Percentiles rank a stretch among this genome's conserved stretches.
These are phyloP conservation scores for Ptycholaimellus sp. DNA, from an alignment of 2,888 invertebrate genomes.

Conservation along the genomic window DNA sequence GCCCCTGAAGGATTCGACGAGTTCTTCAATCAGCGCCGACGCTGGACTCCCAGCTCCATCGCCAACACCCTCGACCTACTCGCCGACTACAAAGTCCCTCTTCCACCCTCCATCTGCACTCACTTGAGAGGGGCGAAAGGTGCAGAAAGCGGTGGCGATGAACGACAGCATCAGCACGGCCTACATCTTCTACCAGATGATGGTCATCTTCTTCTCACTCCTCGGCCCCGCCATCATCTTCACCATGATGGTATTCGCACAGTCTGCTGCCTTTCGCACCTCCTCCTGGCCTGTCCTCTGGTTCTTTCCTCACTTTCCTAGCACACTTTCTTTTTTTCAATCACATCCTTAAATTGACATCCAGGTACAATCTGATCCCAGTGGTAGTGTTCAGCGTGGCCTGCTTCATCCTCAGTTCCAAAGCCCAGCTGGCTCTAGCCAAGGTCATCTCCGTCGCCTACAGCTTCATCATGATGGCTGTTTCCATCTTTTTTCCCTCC, in stretches of 20 bases:
- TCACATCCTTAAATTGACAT: neutral
- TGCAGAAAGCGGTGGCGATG: conserved; percentile 16
- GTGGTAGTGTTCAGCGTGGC: conserved; percentile 15
- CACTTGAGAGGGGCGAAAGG: neutral
- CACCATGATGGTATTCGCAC: conserved; percentile 23
- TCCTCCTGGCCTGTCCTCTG: neutral
- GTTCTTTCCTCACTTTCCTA: neutral
- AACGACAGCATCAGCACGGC: conserved; percentile 20
- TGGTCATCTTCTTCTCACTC: conserved; percentile 25
- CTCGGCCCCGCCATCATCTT: conserved; percentile 25
- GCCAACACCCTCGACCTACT: conserved; percentile 25
- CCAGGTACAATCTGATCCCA: conserved; percentile 8
- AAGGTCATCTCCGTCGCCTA: conserved; percentile 50
- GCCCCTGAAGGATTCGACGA: conserved; percentile 26
- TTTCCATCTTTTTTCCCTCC: too few species aligned
- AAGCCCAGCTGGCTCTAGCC: conserved; percentile 33
- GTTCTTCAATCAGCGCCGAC: conserved; percentile 24
- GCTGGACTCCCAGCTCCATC: conserved; percentile 25
- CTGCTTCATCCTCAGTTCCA: conserved; percentile 20
- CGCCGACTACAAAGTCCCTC: conserved; percentile 20
- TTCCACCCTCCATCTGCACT: neutral
- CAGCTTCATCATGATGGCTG: conserved; percentile 62
- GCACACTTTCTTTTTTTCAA: neutral
- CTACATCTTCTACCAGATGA: conserved; percentile 23
- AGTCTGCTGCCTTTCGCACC: conserved; percentile 6